Evolutionary conservation across 1,140 invertebrate species (phyloP).

Genomic region (Sarcophaga bullata): DNA sequence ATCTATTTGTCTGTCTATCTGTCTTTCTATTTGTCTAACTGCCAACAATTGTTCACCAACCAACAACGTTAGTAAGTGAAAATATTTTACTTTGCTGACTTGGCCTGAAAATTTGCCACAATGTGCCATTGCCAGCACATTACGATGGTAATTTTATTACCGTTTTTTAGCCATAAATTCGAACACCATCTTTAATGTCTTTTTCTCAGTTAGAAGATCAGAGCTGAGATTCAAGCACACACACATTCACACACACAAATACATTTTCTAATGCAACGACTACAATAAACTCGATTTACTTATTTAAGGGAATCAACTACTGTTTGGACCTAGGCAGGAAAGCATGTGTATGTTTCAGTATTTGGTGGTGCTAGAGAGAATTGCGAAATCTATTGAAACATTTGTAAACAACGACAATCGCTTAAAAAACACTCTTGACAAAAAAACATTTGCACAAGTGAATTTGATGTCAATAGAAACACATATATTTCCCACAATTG

Average conservation of each 20-base stretch:
- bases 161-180: conserved; percentile 64
- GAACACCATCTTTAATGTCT: conserved; percentile 64
- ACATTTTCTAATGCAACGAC: background rate
- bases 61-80: background rate
- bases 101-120: conserved; percentile 52
- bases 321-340: too few relatives aligned
- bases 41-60: background rate
- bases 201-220: conserved; percentile 17
- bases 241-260: background rate
- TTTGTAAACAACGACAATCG: conserved; percentile 1
- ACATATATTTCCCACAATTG: background rate
- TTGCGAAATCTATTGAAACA: background rate
- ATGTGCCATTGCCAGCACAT: conserved; percentile 40
- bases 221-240: background rate
- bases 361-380: too few relatives aligned
- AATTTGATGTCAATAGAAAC: background rate
- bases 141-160: conserved; percentile 65
- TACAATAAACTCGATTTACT: background rate
- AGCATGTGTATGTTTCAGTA: too few relatives aligned
- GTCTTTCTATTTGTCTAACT: background rate
- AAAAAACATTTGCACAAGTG: background rate
- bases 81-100: conserved; percentile 39
- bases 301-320: too few relatives aligned
- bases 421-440: background rate
- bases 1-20: background rate